phyloP scores from a whole-genome alignment of 2,888 invertebrate species.

The Caenorhabditis wallacei region DNA sequence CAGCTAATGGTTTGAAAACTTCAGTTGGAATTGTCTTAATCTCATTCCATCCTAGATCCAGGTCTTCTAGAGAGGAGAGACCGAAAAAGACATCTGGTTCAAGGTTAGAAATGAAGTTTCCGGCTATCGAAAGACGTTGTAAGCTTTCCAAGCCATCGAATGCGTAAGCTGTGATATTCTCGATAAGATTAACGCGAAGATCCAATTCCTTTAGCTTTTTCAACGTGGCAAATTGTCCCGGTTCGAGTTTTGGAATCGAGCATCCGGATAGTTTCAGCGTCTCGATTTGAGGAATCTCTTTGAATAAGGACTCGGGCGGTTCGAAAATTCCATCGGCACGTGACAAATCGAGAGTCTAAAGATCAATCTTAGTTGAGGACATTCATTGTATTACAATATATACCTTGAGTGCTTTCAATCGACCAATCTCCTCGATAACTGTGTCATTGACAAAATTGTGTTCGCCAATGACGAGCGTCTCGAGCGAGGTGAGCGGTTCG shows the following conservation, averaged over 20 bases:
- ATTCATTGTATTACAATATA: neutral
- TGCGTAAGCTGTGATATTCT: conserved; percentile 89
- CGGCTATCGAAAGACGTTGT: conserved; percentile 90
- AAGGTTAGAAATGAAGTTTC: conserved; percentile 84
- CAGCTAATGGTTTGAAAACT: conserved; percentile 71
- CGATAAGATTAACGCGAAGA: conserved; percentile 91
- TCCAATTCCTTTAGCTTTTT: conserved; percentile 89
- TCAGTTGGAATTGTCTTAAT: conserved; percentile 71
- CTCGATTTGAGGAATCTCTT: conserved; percentile 84
- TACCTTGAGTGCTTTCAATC: conserved; percentile 88
- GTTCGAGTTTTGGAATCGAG: conserved; percentile 85
- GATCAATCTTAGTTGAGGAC: neutral
- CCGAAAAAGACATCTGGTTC: conserved; percentile 91
- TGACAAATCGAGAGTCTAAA: conserved; percentile 75
- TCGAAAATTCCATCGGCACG: conserved; percentile 79
- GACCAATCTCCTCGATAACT: conserved; percentile 91
- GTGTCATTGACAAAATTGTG: conserved; percentile 91
- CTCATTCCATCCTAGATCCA: conserved; percentile 89
- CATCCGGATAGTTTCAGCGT: conserved; percentile 84
- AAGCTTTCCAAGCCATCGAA: conserved; percentile 92
- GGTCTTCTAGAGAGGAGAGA: conserved; percentile 90
- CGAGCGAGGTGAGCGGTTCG: conserved; percentile 89
- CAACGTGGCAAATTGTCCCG: conserved; percentile 91
- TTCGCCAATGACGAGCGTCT: conserved; percentile 88
- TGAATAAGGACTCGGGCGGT: conserved; percentile 67